phyloP scores from a whole-genome alignment of 2,113 vertebrate genomes.

The Etheostoma spectabile region DNA sequence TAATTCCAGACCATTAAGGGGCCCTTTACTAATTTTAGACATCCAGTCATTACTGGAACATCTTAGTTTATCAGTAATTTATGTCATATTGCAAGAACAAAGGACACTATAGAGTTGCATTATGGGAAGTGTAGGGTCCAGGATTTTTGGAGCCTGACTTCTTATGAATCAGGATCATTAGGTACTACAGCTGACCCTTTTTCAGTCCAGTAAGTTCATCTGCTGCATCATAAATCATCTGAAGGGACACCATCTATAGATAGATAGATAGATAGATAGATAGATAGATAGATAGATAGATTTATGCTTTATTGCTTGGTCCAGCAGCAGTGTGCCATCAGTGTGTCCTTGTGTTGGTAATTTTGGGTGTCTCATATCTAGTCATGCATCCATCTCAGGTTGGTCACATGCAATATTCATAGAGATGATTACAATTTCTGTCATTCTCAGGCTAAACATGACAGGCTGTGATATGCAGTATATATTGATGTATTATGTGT shows the following conservation, averaged over 20 bases:
- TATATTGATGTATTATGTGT: slow-evolving; percentile 8
- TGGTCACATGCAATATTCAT: slow-evolving; percentile 37
- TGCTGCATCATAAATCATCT: neutral
- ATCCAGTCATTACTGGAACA: too few relatives aligned
- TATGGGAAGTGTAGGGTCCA: slow-evolving; percentile 11
- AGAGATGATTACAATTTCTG: slow-evolving; percentile 28
- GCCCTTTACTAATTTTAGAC: too few relatives aligned
- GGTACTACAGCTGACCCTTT: neutral
- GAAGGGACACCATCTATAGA: too few relatives aligned
- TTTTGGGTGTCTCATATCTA: neutral
- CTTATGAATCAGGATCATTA: neutral
- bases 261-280: too few relatives aligned
- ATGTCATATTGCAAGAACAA: too few relatives aligned
- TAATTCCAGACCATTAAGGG: neutral
- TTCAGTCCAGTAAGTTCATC: neutral
- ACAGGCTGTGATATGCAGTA: neutral
- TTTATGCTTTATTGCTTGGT: too few relatives aligned
- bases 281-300: too few relatives aligned
- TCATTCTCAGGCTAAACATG: slow-evolving; percentile 2
- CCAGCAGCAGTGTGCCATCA: too few relatives aligned
- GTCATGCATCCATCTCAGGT: slow-evolving; percentile 5
- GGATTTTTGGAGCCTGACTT: neutral
- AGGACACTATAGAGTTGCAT: neutral
- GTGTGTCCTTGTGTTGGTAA: slow-evolving; percentile 1
- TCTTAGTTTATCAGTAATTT: too few relatives aligned